Conservation (phyloP, 2,797 vertebrate genomes). For the Epinephelus awoara region DNA sequence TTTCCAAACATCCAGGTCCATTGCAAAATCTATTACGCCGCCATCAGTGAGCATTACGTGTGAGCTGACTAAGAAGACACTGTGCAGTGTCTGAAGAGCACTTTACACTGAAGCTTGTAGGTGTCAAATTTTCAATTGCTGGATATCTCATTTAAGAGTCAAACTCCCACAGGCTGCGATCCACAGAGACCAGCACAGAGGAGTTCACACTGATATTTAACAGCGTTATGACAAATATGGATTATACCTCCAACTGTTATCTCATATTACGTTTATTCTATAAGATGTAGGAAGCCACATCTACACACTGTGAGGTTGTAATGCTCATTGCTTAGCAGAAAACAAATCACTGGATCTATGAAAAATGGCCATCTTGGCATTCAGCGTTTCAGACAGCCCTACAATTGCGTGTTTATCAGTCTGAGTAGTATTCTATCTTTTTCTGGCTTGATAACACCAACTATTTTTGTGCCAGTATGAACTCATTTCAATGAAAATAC, state of each 20-base stretch:
- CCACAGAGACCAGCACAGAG: background rate
- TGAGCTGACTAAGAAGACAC: slow-evolving; percentile 54
- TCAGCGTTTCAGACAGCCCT: background rate
- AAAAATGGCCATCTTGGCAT: background rate
- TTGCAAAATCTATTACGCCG: slow-evolving; percentile 60
- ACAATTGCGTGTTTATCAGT: too few relatives aligned
- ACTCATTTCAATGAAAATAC: background rate
- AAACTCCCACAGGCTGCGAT: slow-evolving; percentile 54
- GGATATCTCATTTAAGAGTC: slow-evolving; percentile 63
- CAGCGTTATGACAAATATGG: slow-evolving; percentile 9
- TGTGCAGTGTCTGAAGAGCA: slow-evolving; percentile 60
- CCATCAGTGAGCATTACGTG: slow-evolving; percentile 54
- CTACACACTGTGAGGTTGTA: background rate
- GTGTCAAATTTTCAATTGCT: slow-evolving; percentile 70
- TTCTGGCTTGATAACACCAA: background rate
- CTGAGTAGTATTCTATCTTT: too few relatives aligned
- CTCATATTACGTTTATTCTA: background rate
- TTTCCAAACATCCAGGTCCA: slow-evolving; percentile 72
- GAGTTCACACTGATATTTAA: background rate
- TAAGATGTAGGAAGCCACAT: background rate
- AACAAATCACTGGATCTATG: background rate
- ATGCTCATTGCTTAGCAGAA: background rate
- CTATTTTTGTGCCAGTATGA: too few relatives aligned
- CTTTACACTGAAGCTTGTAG: slow-evolving; percentile 59
- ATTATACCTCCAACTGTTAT: background rate